A percentile compares a stretch with the other conserved stretches of the same genome.
These are phyloP conservation scores for Hydrotaea cyrtoneurina DNA, from an alignment of 2,888 invertebrate species.

Conservation along the genomic window DNA sequence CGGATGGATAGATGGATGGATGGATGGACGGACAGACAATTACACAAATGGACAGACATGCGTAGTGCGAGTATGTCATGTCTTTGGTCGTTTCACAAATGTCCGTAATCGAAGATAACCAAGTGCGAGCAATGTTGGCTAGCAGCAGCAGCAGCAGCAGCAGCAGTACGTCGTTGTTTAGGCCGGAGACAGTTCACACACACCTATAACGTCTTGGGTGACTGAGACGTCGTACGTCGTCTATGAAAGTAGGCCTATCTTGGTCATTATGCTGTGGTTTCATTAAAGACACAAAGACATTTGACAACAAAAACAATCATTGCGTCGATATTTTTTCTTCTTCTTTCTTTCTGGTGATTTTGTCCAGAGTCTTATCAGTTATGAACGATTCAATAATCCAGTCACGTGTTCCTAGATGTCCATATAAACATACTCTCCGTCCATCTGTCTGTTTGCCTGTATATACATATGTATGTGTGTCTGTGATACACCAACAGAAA, in stretches of 20 bases:
- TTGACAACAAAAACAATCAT: not conserved
- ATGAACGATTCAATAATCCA: slow-evolving; percentile 35
- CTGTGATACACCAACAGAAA: not conserved
- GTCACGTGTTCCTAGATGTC: slow-evolving; percentile 44
- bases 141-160: too few species aligned
- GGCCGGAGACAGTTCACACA: slow-evolving; percentile 19
- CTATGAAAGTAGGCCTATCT: slow-evolving; percentile 56
- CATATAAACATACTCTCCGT: not conserved
- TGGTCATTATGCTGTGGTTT: slow-evolving; percentile 47
- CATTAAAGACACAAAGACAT: slow-evolving; percentile 28
- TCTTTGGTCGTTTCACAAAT: slow-evolving; percentile 29
- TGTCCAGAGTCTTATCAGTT: slow-evolving; percentile 45
- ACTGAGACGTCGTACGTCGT: slow-evolving; percentile 30
- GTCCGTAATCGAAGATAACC: slow-evolving; percentile 23
- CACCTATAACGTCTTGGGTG: not conserved
- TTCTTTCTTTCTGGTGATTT: too few species aligned
- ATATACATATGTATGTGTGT: not conserved
- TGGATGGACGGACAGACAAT: not conserved
- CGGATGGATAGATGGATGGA: not conserved
- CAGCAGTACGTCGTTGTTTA: not conserved
- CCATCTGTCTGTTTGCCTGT: not conserved
- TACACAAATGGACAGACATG: slow-evolving; percentile 24
- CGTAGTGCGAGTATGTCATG: slow-evolving; percentile 20
- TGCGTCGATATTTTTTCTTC: too few species aligned
- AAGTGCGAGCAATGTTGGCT: not conserved